A percentile compares a stretch with the other conserved stretches of the same genome.
These are phyloP conservation scores for Empidonax alnorum DNA, from an alignment of 2,113 vertebrate genomes.

Conservation along the genomic window DNA sequence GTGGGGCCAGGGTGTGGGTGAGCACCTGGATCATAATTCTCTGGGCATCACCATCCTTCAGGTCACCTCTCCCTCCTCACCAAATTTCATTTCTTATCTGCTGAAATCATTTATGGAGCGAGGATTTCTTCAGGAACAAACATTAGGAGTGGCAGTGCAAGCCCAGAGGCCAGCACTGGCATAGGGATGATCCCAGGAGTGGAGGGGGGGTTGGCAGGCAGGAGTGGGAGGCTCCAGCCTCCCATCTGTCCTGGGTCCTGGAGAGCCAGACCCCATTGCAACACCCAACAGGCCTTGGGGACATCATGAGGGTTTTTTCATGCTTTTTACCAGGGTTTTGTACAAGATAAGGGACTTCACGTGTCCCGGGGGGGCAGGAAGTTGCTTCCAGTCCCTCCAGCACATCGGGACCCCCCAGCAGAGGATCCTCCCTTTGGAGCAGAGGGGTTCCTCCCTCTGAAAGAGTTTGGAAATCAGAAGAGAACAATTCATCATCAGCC, in stretches of 20 bases:
- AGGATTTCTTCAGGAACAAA: background rate
- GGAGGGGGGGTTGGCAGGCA: background rate
- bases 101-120: conserved; percentile 33
- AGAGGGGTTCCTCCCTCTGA: background rate
- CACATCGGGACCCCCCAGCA: background rate
- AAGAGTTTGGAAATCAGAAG: background rate
- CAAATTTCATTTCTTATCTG: conserved; percentile 61
- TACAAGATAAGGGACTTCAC: rapidly evolving
- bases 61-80: conserved; percentile 32
- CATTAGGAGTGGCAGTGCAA: background rate
- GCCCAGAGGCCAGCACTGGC: too few species aligned
- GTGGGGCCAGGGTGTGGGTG: background rate
- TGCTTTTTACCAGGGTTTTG: background rate
- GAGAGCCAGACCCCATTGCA: background rate
- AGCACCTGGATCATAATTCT: background rate
- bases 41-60: background rate
- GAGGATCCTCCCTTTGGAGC: background rate
- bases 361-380: background rate
- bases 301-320: rapidly evolving
- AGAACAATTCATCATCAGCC: background rate
- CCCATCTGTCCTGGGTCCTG: background rate
- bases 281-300: background rate
- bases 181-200: rapidly evolving
- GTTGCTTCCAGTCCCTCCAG: background rate
- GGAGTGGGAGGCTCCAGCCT: rapidly evolving